A percentile compares a stretch with the other conserved stretches of the same genome.
Conservation (phyloP, 2,113 vertebrate genomes). For the Pelmatolapia mariae region DNA sequence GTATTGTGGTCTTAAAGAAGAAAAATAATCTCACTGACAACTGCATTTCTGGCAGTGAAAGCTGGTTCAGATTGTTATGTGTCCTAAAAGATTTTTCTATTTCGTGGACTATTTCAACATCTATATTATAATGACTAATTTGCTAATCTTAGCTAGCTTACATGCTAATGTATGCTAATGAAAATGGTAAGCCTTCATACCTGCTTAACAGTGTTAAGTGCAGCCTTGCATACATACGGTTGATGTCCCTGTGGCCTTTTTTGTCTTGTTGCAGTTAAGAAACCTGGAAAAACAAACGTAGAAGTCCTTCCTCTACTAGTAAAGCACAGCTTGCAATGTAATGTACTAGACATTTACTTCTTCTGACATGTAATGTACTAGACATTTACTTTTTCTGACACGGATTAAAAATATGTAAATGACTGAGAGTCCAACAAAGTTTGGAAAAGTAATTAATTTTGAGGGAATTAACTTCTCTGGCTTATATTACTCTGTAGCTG, state of each 20-base stretch:
- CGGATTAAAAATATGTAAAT: constrained; percentile 37
- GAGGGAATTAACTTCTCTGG: constrained; percentile 31
- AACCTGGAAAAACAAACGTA: background rate
- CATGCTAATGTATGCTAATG: background rate
- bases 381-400: background rate
- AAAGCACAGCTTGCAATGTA: background rate
- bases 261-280: background rate
- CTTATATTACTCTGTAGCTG: constrained; percentile 1
- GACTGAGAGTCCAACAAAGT: constrained; percentile 11
- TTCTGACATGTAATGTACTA: background rate
- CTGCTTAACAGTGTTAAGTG: background rate
- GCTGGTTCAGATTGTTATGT: background rate
- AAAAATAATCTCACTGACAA: background rate
- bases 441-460: constrained; percentile 49
- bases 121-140: background rate
- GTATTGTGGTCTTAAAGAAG: background rate
- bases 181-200: background rate
- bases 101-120: background rate
- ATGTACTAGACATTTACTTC: background rate
- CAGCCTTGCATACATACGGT: background rate
- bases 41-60: background rate
- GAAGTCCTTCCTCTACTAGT: background rate
- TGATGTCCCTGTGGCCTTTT: background rate
- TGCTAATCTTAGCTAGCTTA: background rate
- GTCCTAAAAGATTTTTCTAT: background rate